A percentile compares a stretch with the other conserved stretches of the same genome.
phyloP scores from a whole-genome alignment of 2,888 invertebrate genomes.

The Homarus gammarus region DNA sequence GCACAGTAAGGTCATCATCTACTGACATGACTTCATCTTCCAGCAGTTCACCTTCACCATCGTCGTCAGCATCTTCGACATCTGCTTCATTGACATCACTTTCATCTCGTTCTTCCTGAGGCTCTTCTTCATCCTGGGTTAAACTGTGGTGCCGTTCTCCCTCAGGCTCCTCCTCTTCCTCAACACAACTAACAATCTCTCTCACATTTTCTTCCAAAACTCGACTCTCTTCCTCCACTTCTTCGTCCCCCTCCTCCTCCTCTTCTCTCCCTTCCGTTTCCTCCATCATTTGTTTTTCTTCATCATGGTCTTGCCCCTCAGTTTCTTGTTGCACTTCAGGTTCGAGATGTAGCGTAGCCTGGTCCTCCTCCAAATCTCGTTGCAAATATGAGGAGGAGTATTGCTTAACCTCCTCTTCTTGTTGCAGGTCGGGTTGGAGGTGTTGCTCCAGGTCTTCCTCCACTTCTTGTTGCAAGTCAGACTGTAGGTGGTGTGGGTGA shows the following conservation, averaged over 20 bases:
- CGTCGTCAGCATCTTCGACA: background rate
- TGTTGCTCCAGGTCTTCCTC: background rate
- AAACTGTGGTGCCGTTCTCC: background rate
- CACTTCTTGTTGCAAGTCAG: background rate
- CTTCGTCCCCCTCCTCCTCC: constrained; percentile 4
- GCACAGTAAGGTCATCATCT: background rate
- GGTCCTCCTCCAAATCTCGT: background rate
- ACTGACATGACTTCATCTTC: background rate
- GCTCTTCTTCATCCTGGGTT: background rate
- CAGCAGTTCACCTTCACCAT: background rate
- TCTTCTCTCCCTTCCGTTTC: background rate
- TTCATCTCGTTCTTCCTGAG: background rate
- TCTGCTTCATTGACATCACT: background rate
- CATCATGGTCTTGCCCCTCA: too few species aligned
- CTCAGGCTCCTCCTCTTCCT: background rate
- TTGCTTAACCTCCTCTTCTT: constrained; percentile 13
- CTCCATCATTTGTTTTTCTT: too few species aligned
- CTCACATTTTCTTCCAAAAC: background rate
- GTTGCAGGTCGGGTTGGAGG: background rate
- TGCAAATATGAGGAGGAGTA: too few species aligned
- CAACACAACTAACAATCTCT: background rate
- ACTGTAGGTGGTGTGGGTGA: background rate
- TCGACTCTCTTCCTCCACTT: background rate
- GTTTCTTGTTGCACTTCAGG: background rate
- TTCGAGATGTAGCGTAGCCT: background rate